Conservation (phyloP, 2,113 vertebrate genomes). For the Hymenochirus boettgeri region DNA sequence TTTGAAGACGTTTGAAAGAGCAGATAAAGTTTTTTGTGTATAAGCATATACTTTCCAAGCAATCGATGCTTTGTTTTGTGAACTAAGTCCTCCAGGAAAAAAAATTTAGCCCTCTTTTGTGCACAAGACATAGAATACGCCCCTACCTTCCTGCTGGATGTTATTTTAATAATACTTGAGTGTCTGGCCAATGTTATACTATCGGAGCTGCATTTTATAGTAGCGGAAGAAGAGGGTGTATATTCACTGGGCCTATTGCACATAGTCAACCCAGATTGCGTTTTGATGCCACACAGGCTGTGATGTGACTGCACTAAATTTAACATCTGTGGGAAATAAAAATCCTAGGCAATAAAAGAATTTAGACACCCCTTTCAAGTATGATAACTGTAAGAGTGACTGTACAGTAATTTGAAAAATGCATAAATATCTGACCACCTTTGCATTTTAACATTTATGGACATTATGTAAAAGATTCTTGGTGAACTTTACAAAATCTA, state of each 20-base stretch:
- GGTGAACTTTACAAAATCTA: too few relatives aligned
- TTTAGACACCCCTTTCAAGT: constrained; percentile 28
- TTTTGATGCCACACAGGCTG: constrained; percentile 42
- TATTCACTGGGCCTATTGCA: constrained; percentile 36
- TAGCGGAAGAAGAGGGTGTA: constrained; percentile 33
- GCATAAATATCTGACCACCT: background rate
- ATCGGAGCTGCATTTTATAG: constrained; percentile 24
- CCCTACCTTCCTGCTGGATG: constrained; percentile 34
- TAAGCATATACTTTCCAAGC: constrained; percentile 2
- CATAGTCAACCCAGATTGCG: constrained; percentile 40
- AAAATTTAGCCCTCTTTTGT: constrained; percentile 37
- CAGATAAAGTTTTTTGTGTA: constrained; percentile 36
- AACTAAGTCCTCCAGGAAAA: constrained; percentile 33
- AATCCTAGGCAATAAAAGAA: constrained; percentile 33
- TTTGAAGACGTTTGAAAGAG: constrained; percentile 35
- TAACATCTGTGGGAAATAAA: constrained; percentile 42
- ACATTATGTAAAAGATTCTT: too few relatives aligned
- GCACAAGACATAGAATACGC: constrained; percentile 13
- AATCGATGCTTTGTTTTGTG: constrained; percentile 31
- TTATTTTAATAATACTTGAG: constrained; percentile 41
- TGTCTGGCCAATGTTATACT: constrained; percentile 33
- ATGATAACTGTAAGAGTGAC: background rate
- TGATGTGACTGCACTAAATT: constrained; percentile 43
- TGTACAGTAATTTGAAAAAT: background rate
- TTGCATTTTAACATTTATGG: background rate